Evolutionary conservation across 2,113 vertebrate species (phyloP), one percentile per base, ranked within the genome.

Genomic region (Globicephala melas): DNA sequence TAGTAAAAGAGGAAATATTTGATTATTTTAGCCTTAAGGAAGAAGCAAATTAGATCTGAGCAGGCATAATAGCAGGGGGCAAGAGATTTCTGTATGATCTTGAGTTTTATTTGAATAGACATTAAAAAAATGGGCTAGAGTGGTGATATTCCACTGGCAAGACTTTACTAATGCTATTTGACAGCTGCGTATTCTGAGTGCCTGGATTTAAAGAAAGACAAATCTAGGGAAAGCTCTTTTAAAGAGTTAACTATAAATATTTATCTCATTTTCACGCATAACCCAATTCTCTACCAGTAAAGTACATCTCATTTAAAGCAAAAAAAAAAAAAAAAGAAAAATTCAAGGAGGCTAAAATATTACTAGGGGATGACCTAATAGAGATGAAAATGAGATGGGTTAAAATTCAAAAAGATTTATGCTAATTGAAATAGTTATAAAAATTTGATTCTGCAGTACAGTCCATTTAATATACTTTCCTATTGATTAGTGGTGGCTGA

Each of bases 81-180:
- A 62, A 77, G 55, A 89, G 41, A 94, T 86, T 87, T 62, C 55
- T 89, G 7, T 70, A 71, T 74, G 82, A 87, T 87, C 95, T 89
- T 97, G 93, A 95, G 79, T 91, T 95, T 95, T 86, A 95, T 97
- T 87, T 87, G 83, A 95, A 87, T 95, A 96, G 96, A 97, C 95
- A 50, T 96, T 96, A 95, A 92, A 95, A 88, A 97, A 92, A 97
- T 95, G 62, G 91, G 74, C 55, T 71, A 74, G 60, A 76, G 86
- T 84, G 31, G 25, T 93, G 44, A 89, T 73, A 31, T 86, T 97
- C 53, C 58, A 53, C 5, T 9, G 80, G 82, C 80, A 92, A 94
- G 86, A 36, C 83, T 97, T 68, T 91, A 65, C 92, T 98, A 92
- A 97, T 67, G 65, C 47, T 91, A 0, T 81, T 70, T 96, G 94